Base-by-base conservation (phyloP, 1,140 invertebrate species). In the Brachionus rubens region DNA sequence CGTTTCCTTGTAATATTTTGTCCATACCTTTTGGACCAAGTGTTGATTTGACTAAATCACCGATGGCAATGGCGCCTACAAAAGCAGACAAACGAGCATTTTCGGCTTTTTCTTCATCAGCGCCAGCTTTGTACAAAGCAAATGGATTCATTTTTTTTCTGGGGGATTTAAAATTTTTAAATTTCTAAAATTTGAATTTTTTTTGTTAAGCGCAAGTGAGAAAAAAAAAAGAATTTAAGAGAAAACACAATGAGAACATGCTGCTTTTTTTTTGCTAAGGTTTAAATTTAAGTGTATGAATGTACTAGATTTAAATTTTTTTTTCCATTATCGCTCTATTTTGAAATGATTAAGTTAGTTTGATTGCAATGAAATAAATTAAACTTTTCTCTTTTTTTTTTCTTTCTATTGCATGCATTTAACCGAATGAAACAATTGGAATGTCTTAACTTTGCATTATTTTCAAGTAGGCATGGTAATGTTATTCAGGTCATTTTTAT, bases 1-100 rank as follows among this genome's bases (percentile, higher is more conserved):
- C 87, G 47, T 91, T 89, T n/a, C 96, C 90, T 72, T 83, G 82
- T 9, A 99, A 86, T 80, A 99, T 98, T 88, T 99, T 99, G 84
- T 99, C 96, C 97, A 99, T 99, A 82, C 97, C 96, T 87, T 99
- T 99, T 14, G 97, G 97, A 16, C 97, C 97, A 12, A 99, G 87
- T 10, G 97, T 99, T 76, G 92, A 95, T 84, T 98, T 99, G 0
- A 99, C 92, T 54, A 99, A 87, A 86, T 99, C 97, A 16, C 96
- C 97, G 81, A 99, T 96, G 4, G 96, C 94, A 82, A 97, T 98
- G 24, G 95, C 96, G 48, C 96, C 96, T 79, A 98, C 91, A 84
- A 99, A 99, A 80, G 92, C 93, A 43, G 94, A 98, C 85, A 99
- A 85, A 67, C 94, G 89, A 78, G 94, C 94, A 80, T 91, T 91